Conservation (phyloP, 2,888 invertebrate genomes). For the Sminthurinus aureus region DNA sequence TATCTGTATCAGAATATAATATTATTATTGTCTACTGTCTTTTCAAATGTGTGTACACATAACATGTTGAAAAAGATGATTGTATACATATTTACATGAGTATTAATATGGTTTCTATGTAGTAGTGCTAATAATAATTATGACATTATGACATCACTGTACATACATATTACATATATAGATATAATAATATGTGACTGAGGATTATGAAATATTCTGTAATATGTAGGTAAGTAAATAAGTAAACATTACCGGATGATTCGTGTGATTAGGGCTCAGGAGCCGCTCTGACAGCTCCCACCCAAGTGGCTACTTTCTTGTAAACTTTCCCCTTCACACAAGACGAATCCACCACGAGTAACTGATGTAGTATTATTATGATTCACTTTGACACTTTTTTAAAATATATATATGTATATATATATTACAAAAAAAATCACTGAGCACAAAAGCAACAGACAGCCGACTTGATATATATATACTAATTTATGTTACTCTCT, state of each 20-base stretch:
- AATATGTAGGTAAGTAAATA: background rate
- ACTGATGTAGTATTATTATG: background rate
- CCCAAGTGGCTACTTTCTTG: conserved; percentile 27
- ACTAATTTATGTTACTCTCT: too few species aligned
- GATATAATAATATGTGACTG: background rate
- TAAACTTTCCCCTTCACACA: conserved; percentile 38
- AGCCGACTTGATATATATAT: too few species aligned
- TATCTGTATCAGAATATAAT: too few species aligned
- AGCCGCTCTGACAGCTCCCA: conserved; percentile 52
- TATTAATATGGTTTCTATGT: background rate
- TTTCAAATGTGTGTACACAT: too few species aligned
- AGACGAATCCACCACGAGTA: conserved; percentile 32
- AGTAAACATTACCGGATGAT: background rate
- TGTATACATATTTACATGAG: too few species aligned
- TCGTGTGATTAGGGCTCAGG: conserved; percentile 45
- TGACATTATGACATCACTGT: background rate
- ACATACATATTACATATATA: background rate
- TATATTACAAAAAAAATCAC: too few species aligned
- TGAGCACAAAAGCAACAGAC: too few species aligned
- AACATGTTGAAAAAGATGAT: too few species aligned
- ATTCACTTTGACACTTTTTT: conserved; percentile 40
- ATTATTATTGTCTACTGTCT: too few species aligned
- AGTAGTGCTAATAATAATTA: background rate
- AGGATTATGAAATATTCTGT: too few species aligned
- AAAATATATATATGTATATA: background rate